These are phyloP conservation scores for Heliconius eleuchia DNA, from an alignment of 1,140 invertebrate genomes.

Conservation along the genomic window DNA sequence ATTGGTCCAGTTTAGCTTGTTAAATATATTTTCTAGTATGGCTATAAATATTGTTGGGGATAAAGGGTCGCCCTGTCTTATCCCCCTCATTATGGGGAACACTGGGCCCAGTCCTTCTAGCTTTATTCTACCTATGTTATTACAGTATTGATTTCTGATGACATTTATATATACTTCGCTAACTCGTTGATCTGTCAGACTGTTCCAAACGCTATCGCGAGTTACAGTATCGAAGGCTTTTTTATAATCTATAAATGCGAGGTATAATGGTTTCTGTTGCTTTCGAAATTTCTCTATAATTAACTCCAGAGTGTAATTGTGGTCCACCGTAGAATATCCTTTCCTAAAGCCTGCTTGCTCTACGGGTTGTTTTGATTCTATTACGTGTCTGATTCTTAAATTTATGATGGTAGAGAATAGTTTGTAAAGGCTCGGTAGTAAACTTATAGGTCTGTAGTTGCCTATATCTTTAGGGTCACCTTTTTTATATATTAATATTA, in stretches of 20 bases:
- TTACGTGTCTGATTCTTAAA: conserved; percentile 19
- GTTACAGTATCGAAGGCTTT: conserved; percentile 15
- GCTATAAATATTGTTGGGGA: no score
- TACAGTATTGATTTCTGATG: no score
- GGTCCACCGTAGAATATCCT: conserved; percentile 1
- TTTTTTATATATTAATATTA: conserved; percentile 23
- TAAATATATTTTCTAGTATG: conserved; percentile 11
- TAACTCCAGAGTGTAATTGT: conserved; percentile 7
- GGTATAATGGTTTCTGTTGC: conserved; percentile 15
- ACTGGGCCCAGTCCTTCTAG: no score
- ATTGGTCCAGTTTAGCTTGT: conserved; percentile 25
- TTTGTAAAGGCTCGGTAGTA: conserved; percentile 30
- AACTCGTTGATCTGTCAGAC: conserved; percentile 10
- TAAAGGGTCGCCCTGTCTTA: no score
- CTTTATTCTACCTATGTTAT: no score
- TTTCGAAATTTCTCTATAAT: conserved; percentile 21
- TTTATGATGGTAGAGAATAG: conserved; percentile 34
- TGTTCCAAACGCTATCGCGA: conserved; percentile 17
- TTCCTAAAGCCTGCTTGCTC: conserved; percentile 21
- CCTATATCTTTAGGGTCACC: conserved; percentile 19
- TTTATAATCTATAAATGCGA: conserved; percentile 24
- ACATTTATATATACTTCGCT: no score
- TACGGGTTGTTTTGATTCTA: conserved; percentile 26
- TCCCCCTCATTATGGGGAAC: no score
- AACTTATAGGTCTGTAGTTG: conserved; percentile 28